Conservation (phyloP, 35 echinoderm and acorn worm species). For the Anneissia japonica region DNA sequence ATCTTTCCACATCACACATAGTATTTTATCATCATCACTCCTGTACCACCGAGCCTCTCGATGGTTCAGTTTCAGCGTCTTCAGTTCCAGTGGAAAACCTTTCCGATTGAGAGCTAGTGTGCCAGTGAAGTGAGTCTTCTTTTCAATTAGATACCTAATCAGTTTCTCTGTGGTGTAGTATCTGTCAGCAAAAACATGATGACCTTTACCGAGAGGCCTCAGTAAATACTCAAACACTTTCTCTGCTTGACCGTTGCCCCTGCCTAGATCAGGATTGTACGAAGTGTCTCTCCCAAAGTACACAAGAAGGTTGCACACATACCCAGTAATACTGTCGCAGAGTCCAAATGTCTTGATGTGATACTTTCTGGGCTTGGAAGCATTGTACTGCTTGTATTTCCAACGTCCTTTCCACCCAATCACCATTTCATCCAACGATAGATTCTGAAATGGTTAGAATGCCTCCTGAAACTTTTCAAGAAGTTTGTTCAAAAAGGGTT, state of each 20-base stretch:
- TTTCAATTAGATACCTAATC: slow-evolving; percentile 8
- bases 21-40: slow-evolving; percentile 12
- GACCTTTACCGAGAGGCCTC: slow-evolving; percentile 21
- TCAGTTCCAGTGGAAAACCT: neutral
- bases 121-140: slow-evolving; percentile 13
- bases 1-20: slow-evolving; percentile 8
- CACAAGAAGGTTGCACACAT: slow-evolving; percentile 6
- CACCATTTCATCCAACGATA: slow-evolving; percentile 35
- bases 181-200: slow-evolving; percentile 23
- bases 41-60: slow-evolving; percentile 14
- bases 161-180: slow-evolving; percentile 38
- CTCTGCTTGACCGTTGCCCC: slow-evolving; percentile 5
- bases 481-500: slow-evolving; percentile 22
- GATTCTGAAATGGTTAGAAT: slow-evolving; percentile 33
- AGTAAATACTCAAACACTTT: slow-evolving; percentile 25
- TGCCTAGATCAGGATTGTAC: slow-evolving; percentile 21
- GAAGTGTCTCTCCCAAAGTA: slow-evolving; percentile 25
- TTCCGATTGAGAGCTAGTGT: neutral
- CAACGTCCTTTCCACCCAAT: slow-evolving; percentile 25
- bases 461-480: slow-evolving; percentile 31
- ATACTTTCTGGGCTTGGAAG: slow-evolving; percentile 22
- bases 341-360: slow-evolving; percentile 31
- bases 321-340: slow-evolving; percentile 38
- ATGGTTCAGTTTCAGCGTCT: slow-evolving; percentile 7
- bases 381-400: slow-evolving; percentile 43